phyloP scores from a whole-genome alignment of 92 coral and sea anemone genomes.

The Desmophyllum pertusum region DNA sequence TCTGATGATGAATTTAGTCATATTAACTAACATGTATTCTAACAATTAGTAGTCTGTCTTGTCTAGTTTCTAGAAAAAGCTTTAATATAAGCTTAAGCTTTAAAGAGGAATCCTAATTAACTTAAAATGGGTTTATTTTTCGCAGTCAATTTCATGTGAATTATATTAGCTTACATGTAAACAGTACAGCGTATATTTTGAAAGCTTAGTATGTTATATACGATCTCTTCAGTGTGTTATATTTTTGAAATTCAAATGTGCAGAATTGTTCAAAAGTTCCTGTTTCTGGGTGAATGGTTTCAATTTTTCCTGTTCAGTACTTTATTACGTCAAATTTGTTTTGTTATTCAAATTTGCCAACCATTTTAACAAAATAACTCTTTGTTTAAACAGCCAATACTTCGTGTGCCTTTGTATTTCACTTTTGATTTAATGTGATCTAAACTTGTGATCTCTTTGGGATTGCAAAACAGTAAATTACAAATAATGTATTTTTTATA shows the following conservation, averaged over 20 bases:
- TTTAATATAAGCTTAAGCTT: not conserved
- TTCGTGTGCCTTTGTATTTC: not conserved
- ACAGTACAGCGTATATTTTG: not conserved
- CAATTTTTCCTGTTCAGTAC: not conserved
- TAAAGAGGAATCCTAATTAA: constrained; percentile 3
- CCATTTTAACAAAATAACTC: no score
- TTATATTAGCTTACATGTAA: not conserved
- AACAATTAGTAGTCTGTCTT: no score
- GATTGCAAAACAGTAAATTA: not conserved
- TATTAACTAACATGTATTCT: not conserved
- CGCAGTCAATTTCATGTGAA: not conserved
- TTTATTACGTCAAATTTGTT: no score
- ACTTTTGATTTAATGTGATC: not conserved
- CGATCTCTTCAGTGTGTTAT: not conserved
- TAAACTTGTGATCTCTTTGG: not conserved
- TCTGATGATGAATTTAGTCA: not conserved
- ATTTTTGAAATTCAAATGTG: not conserved
- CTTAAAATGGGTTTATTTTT: not conserved
- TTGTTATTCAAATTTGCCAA: no score
- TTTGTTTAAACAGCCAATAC: not conserved
- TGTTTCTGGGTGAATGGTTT: constrained; percentile 18
- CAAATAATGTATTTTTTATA: not conserved
- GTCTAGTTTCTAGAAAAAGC: not conserved
- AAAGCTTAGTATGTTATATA: not conserved
- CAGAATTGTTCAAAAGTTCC: not conserved